Percentiles rank a stretch among this genome's conserved stretches.
These are phyloP conservation scores for Heterodera carotae DNA, from an alignment of 1,140 invertebrate genomes.

Conservation along the genomic window DNA sequence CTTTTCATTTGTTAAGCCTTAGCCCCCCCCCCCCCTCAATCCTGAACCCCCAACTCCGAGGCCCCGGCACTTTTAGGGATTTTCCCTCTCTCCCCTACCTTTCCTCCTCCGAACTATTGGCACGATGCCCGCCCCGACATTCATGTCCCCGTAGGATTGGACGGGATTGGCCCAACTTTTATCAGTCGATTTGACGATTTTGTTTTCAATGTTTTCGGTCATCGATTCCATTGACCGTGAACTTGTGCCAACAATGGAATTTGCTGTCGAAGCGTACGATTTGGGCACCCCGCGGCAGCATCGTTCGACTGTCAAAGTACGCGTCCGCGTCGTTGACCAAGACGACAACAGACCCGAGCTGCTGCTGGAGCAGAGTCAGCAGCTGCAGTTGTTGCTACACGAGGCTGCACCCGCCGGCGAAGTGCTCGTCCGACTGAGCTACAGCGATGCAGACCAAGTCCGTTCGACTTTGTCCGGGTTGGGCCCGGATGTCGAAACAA, in stretches of 20 bases:
- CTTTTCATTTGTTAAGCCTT: too few species aligned
- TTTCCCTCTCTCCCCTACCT: too few species aligned
- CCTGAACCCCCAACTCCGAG: too few species aligned
- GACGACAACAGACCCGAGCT: constrained; percentile 18
- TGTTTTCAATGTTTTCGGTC: not conserved
- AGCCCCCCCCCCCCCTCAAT: too few species aligned
- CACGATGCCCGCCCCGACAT: too few species aligned
- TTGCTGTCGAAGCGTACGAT: constrained; percentile 5
- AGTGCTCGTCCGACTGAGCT: not conserved
- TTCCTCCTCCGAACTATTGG: too few species aligned
- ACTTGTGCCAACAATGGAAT: not conserved
- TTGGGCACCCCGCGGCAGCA: not conserved
- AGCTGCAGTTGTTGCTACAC: not conserved
- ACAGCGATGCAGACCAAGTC: constrained; percentile 21
- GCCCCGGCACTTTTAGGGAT: too few species aligned
- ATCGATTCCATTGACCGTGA: constrained; percentile 12
- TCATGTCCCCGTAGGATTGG: too few species aligned
- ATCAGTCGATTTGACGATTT: too few species aligned
- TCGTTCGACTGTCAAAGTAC: not conserved
- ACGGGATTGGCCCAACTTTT: too few species aligned
- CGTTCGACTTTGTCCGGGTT: too few species aligned
- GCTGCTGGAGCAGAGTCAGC: constrained; percentile 14
- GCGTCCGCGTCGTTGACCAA: constrained; percentile 12
- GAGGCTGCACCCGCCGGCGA: not conserved
- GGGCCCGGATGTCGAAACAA: too few species aligned